Base-by-base conservation (phyloP, 2,113 vertebrate genomes). In the Origma solitaria region DNA sequence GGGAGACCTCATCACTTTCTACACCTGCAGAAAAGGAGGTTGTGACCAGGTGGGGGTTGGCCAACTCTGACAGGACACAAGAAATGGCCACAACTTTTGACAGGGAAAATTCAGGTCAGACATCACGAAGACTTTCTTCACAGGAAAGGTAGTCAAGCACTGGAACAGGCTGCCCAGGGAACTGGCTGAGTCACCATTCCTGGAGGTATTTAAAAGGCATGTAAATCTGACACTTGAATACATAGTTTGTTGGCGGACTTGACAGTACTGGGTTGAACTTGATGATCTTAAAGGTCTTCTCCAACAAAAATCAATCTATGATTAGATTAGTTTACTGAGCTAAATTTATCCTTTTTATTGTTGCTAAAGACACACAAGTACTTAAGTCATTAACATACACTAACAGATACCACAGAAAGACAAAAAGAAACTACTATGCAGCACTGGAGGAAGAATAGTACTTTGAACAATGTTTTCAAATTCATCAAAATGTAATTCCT, bases 1-100 rank as follows among this genome's bases (percentile, higher is more conserved):
- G 16, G 5, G 22, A 0, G 25, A 42, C 15, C 5, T 35, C 10
- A 13, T 6, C 6, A 4, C 7, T 17, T 9, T 2, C 44, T 5
- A 22, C 10, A 40, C 0, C 15, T 75, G 13, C 35, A 19, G 38
- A 49, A 22, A 44, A 37, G 8, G 28, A 62, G 31, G 4, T 0
- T n/a, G 11, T 20, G 18, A 0, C 1, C 4, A 56, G 24, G 23
- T 20, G 2, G 2, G 10, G 1, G 3, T 16, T 4, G 2, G 33
- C 25, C 54, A 58, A 45, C 4, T 19, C 15, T 12, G 2, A 42
- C 0, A 82, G 30, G 22, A 60, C 30, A 17, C 3, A 2, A 40
- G 37, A 60, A 62, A 69, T 2, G 18, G 42, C 11, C 53, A 57
- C 21, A 62, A 19, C 19, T 23, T 51, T 11, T 7, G 5, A 4